phyloP scores from a whole-genome alignment of 2,113 vertebrate species.

The Crocuta crocuta region DNA sequence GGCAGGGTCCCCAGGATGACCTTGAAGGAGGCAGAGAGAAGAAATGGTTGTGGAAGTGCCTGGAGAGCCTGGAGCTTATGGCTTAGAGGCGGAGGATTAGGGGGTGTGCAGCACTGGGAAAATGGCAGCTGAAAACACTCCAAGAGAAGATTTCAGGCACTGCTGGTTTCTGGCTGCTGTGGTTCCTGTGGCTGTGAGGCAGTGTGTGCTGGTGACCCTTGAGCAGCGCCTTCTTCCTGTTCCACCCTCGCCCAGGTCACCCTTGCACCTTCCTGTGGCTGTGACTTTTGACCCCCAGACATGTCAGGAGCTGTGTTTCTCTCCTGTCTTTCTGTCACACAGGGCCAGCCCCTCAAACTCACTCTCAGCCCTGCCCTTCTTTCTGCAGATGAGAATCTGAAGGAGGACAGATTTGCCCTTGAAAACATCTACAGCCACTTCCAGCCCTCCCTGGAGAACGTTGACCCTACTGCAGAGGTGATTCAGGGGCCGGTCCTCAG shows the following conservation, averaged over 20 bases:
- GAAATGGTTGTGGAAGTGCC: no score
- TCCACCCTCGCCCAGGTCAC: neutral
- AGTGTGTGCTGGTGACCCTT: no score
- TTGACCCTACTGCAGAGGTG: slow-evolving; percentile 10
- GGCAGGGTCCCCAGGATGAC: neutral
- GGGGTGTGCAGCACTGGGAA: neutral
- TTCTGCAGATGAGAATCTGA: neutral
- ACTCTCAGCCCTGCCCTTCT: neutral
- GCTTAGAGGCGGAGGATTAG: neutral
- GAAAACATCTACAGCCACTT: neutral
- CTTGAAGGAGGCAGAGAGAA: neutral
- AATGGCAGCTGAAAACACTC: neutral
- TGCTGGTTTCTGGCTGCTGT: neutral
- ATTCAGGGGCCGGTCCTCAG: neutral
- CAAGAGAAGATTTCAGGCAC: neutral
- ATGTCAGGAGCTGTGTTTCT: neutral
- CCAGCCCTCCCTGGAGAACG: neutral
- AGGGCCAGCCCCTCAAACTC: neutral
- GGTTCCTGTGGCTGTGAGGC: neutral
- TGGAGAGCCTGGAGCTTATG: neutral
- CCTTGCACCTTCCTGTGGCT: neutral
- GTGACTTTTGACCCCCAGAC: neutral
- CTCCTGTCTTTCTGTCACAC: neutral
- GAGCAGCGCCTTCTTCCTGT: neutral
- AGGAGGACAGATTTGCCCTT: neutral